Conservation (phyloP, 1,140 invertebrate species). For the Polypedilum pembai region DNA sequence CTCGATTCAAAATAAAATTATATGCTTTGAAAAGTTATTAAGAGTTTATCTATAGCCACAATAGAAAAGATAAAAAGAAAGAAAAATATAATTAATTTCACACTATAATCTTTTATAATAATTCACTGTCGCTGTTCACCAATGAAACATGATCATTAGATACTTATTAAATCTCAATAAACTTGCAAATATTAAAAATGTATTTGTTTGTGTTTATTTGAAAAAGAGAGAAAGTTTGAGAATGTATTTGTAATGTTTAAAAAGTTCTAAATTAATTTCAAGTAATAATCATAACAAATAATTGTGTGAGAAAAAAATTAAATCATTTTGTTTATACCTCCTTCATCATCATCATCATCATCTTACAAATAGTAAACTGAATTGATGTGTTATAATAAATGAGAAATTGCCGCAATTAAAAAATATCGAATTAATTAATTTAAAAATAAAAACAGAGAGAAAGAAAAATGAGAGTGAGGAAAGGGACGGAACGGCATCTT, state of each 20-base stretch:
- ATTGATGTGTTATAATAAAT: not conserved
- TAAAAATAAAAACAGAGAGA: not conserved
- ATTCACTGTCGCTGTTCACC: not conserved
- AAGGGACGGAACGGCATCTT: not conserved
- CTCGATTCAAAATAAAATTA: not conserved
- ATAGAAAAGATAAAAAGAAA: not conserved
- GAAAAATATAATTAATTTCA: not conserved
- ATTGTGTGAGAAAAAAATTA: not conserved
- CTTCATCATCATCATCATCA: not conserved
- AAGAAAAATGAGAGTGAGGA: not conserved
- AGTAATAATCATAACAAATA: no score
- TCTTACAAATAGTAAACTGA: not conserved
- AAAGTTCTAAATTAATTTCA: no score
- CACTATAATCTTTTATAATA: no score
- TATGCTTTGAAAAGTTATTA: not conserved
- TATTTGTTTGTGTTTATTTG: no score
- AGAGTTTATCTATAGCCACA: not conserved
- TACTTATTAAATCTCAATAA: not conserved
- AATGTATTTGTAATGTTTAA: no score
- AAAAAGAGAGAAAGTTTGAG: no score
- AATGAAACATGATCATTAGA: conserved; percentile 11
- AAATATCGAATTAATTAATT: conserved; percentile 2
- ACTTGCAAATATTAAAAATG: no score
- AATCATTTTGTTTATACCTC: not conserved
- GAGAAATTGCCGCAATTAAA: conserved; percentile 1